phyloP scores from a whole-genome alignment of 1,140 invertebrate genomes.

The Pachypeltis micranthus region DNA sequence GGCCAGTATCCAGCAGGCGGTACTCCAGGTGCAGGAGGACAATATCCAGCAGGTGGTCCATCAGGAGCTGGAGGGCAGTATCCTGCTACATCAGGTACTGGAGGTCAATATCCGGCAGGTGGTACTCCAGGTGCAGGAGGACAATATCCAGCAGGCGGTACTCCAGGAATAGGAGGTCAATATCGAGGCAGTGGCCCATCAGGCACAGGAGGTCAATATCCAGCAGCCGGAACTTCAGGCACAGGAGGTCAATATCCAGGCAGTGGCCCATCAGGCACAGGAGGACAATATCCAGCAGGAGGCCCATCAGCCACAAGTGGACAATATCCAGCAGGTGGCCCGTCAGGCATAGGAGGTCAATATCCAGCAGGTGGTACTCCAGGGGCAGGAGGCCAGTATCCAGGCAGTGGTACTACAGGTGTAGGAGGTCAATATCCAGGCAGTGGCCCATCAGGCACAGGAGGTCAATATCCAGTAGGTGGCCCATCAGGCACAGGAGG shows the following conservation, averaged over 20 bases:
- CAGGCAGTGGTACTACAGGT: conserved; percentile 8
- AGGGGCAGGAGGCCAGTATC: conserved; percentile 18
- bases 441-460: conserved; percentile 19
- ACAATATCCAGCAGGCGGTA: too few relatives aligned
- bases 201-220: too few relatives aligned
- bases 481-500: conserved; percentile 15
- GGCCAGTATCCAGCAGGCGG: conserved; percentile 23
- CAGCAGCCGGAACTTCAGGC: too few relatives aligned
- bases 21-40: too few relatives aligned
- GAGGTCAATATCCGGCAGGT: too few relatives aligned
- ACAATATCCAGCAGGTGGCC: conserved; percentile 20
- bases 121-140: too few relatives aligned
- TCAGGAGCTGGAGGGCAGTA: too few relatives aligned
- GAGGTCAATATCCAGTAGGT: conserved; percentile 13
- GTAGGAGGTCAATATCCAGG: conserved; percentile 21
- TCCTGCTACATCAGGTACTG: too few relatives aligned
- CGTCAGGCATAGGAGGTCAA: conserved; percentile 15
- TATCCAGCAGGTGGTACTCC: not conserved
- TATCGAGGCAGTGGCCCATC: too few relatives aligned
- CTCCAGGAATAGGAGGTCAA: too few relatives aligned
- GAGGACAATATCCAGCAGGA: conserved; percentile 15
- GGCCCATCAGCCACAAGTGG: conserved; percentile 12
- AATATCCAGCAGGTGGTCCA: not conserved
- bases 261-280: too few relatives aligned
- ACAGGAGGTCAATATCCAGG: too few relatives aligned